Base-by-base conservation (phyloP, 2,888 invertebrate genomes). In the Nycteola revayana region DNA sequence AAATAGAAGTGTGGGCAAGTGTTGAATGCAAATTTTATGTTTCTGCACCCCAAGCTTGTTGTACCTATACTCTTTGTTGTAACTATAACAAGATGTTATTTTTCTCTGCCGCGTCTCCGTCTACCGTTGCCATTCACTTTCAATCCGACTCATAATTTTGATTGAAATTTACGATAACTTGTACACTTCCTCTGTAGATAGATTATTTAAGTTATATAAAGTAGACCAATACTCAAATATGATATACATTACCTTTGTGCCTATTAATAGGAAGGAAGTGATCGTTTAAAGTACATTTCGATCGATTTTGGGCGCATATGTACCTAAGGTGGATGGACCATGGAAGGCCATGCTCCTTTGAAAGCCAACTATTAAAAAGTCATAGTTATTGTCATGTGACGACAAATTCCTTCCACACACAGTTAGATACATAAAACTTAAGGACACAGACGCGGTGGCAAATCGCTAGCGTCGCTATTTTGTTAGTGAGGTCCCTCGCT, bases 21-120 rank as follows among this genome's bases (percentile, higher is more conserved):
- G 55, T 36, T 57, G 68, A 67, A 78, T 78, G 72, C 62, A 73
- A 79, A 80, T 79, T 68, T 69, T 59, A 68, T 69, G 42, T 65
- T 45, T 48, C 28, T 39, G 43, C 51, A 35, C 53, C 50, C 52
- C 40, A 43, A 44, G 33, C 41, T 40, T 37, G 49, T 27, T 53
- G 36, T 44, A 21, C 7, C 49, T 41, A 35, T 40, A 44, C 43
- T 21, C 21, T 21, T 55, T 42, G 31, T 11, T 36, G 24, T 20
- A 4, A 28, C 25, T 28, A 37, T 40, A 36, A 49, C 34, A 38
- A 47, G 26, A 41, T 36, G 35, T 36, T 41, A 37, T 39, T 38
- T 48, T 42, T 28, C 36, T 28, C 8, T 28, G n/a, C 25, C 17
- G 23, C 24, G 9, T 30, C 25, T 20, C 18, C 11, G 10, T 10